phyloP scores from a whole-genome alignment of 2,797 vertebrate species.

The Squalus acanthias region DNA sequence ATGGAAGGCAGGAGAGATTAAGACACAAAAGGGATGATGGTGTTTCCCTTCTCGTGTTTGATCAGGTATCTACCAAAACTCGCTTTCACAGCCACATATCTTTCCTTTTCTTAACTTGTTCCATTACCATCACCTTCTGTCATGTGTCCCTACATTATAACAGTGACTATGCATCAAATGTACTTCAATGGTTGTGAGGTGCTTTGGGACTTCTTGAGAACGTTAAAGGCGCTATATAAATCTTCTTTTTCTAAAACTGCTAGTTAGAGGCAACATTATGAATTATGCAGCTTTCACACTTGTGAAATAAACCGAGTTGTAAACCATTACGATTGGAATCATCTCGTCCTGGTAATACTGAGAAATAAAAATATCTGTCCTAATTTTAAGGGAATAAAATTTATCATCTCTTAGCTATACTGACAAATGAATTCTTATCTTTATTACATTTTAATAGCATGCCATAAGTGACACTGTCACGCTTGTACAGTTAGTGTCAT shows the following conservation, averaged over 20 bases:
- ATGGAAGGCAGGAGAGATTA: too few species aligned
- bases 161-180: too few species aligned
- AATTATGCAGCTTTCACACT: background rate
- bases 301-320: background rate
- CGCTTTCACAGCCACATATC: too few species aligned
- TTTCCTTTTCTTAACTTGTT: too few species aligned
- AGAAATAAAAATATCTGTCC: background rate
- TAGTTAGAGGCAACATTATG: background rate
- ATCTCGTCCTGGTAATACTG: background rate
- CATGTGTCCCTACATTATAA: background rate
- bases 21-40: too few species aligned
- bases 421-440: background rate
- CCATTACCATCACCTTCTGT: background rate
- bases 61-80: too few species aligned
- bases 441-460: background rate
- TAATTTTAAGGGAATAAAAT: background rate
- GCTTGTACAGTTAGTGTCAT: background rate
- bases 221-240: too few species aligned
- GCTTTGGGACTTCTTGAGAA: background rate
- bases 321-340: background rate
- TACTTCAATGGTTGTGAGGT: too few species aligned
- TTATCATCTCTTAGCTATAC: background rate
- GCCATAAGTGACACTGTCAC: background rate
- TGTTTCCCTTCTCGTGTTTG: too few species aligned
- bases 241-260: too few species aligned